A percentile compares a stretch with the other conserved stretches of the same genome.
These are phyloP conservation scores for Ischnus inquisitorius DNA, from an alignment of 2,888 invertebrate species.

Conservation along the genomic window DNA sequence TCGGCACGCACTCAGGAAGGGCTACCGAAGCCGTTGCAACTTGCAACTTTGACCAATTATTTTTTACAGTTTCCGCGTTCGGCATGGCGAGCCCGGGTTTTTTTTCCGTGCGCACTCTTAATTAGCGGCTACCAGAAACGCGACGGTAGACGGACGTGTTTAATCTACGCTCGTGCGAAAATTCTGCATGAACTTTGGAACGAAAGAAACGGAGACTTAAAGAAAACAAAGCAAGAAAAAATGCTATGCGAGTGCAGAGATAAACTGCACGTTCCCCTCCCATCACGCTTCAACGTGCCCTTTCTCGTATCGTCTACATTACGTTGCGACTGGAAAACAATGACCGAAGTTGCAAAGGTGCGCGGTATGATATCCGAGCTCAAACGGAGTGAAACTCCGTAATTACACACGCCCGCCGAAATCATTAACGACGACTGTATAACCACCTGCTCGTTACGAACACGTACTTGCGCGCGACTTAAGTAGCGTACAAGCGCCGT, in stretches of 20 bases:
- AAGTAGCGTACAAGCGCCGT: neutral
- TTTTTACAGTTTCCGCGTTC: conserved; percentile 62
- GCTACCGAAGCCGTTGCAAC: neutral
- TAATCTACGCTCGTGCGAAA: conserved; percentile 17
- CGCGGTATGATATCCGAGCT: conserved; percentile 1
- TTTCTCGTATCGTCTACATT: neutral
- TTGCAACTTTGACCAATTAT: conserved; percentile 55
- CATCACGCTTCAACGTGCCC: neutral
- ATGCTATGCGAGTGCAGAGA: neutral
- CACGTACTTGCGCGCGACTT: conserved; percentile 1
- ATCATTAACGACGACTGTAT: conserved; percentile 48
- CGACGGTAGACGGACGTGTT: conserved; percentile 14
- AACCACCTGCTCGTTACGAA: conserved; percentile 58
- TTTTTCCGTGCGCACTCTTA: conserved; percentile 21
- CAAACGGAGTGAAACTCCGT: conserved; percentile 56
- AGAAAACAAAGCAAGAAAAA: conserved; percentile 7
- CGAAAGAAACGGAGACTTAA: neutral
- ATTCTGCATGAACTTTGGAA: neutral
- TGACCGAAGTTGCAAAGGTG: neutral
- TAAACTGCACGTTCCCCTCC: neutral
- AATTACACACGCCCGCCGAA: conserved; percentile 63
- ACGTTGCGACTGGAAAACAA: conserved; percentile 13
- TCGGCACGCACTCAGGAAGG: neutral
- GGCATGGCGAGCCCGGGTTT: neutral
- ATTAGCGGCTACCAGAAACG: conserved; percentile 47